These are phyloP conservation scores for Ammospiza maritima DNA, from an alignment of 2,797 vertebrate species.

Conservation along the genomic window DNA sequence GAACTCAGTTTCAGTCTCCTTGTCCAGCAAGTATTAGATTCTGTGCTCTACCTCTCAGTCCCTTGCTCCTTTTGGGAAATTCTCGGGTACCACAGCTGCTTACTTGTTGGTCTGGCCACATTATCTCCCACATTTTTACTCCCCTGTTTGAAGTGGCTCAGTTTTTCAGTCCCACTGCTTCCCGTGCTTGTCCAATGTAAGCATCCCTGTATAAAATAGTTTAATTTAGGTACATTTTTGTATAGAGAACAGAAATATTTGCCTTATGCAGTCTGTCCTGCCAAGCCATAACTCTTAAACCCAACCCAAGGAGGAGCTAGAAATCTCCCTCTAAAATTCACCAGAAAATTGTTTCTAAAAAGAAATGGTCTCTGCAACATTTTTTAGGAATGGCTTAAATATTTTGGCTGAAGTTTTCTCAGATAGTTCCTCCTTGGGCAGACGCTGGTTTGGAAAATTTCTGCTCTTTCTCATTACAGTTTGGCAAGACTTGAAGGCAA, in stretches of 20 bases:
- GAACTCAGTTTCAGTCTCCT: neutral
- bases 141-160: neutral
- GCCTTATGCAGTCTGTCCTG: neutral
- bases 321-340: neutral
- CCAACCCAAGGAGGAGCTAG: neutral
- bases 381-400: neutral
- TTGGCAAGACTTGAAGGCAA: constrained; percentile 49
- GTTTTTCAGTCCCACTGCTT: neutral
- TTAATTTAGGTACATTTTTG: neutral
- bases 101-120: neutral
- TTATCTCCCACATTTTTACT: neutral
- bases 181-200: neutral
- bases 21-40: neutral
- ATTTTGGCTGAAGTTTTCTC: constrained; percentile 5
- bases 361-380: neutral
- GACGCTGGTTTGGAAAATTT: neutral
- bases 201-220: neutral
- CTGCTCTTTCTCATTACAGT: constrained; percentile 7
- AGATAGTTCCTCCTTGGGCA: neutral
- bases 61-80: neutral
- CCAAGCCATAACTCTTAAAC: neutral
- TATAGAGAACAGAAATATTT: neutral
- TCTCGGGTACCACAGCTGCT: neutral
- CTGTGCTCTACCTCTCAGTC: neutral
- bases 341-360: neutral